Percentiles rank a stretch among this genome's conserved stretches.
phyloP scores from a whole-genome alignment of 2,113 vertebrate species.

The Cyprinodon variegatus region DNA sequence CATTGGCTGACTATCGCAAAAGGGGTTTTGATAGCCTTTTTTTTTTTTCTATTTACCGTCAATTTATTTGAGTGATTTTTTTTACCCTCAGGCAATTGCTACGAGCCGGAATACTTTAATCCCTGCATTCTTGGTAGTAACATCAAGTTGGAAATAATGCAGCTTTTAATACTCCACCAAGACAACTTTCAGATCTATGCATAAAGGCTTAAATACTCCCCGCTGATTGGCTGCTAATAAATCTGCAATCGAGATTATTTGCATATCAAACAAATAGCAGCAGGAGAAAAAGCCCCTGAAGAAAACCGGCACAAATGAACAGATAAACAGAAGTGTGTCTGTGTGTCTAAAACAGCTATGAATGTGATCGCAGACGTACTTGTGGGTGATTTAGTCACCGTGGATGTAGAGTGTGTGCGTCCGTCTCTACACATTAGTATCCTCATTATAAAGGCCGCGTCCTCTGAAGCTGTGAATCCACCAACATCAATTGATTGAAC shows the following conservation, averaged over 20 bases:
- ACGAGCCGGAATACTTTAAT: too few species aligned
- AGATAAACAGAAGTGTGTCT: background rate
- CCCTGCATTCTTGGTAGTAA: too few species aligned
- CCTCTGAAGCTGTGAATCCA: conserved; percentile 31
- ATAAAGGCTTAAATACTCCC: too few species aligned
- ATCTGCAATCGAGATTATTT: background rate
- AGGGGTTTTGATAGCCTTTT: too few species aligned
- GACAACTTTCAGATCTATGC: too few species aligned
- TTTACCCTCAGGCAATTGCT: too few species aligned
- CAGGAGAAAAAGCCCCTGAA: background rate
- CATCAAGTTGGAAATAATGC: too few species aligned
- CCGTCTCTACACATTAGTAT: conserved; percentile 32
- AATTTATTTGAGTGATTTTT: too few species aligned
- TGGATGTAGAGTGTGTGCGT: background rate
- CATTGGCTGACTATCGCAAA: too few species aligned
- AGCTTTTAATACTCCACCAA: too few species aligned
- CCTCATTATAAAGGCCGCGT: conserved; percentile 43
- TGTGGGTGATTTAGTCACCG: background rate
- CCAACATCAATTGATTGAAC: conserved; percentile 35
- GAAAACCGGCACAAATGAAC: background rate
- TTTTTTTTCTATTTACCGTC: too few species aligned
- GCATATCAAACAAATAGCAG: background rate
- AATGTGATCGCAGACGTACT: background rate
- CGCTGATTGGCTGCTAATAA: background rate
- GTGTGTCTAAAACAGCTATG: background rate